Evolutionary conservation across 2,888 invertebrate species (phyloP).

Genomic region (Microdon myrmicae): DNA sequence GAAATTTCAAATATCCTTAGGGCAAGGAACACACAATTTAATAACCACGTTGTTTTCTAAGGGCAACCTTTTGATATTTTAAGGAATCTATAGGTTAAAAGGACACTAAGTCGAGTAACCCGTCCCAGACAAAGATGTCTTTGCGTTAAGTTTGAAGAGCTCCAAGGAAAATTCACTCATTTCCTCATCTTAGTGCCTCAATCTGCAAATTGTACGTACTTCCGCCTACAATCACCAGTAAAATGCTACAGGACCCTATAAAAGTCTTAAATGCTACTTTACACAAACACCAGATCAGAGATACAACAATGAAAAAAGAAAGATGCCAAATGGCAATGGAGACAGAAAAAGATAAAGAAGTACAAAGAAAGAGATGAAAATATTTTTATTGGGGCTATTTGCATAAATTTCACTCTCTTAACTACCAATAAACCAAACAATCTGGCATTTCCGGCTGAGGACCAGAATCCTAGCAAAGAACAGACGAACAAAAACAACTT

Average conservation of each 20-base stretch:
- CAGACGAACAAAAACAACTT: conserved; percentile 1
- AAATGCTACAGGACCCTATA: conserved; percentile 16
- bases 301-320: conserved; percentile 12
- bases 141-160: conserved; percentile 14
- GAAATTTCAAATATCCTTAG: neutral
- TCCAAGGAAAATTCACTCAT: conserved; percentile 27
- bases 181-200: conserved; percentile 7
- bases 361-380: conserved; percentile 18
- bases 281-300: too few relatives aligned
- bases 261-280: conserved; percentile 1
- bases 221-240: conserved; percentile 2
- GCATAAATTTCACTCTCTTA: conserved; percentile 50
- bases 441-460: conserved; percentile 43
- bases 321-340: too few relatives aligned
- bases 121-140: conserved; percentile 34
- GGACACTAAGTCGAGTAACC: conserved; percentile 16
- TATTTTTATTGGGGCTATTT: conserved; percentile 49
- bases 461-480: conserved; percentile 4
- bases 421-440: conserved; percentile 53
- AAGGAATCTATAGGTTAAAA: too few relatives aligned
- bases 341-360: neutral
- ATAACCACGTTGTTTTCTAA: too few relatives aligned
- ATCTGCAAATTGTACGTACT: neutral
- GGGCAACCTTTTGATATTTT: too few relatives aligned
- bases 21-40: neutral